These are phyloP conservation scores for Lycopodina hypogea DNA, from an alignment of 37 sponge, comb jelly and placozoan genomes.

Conservation along the genomic window DNA sequence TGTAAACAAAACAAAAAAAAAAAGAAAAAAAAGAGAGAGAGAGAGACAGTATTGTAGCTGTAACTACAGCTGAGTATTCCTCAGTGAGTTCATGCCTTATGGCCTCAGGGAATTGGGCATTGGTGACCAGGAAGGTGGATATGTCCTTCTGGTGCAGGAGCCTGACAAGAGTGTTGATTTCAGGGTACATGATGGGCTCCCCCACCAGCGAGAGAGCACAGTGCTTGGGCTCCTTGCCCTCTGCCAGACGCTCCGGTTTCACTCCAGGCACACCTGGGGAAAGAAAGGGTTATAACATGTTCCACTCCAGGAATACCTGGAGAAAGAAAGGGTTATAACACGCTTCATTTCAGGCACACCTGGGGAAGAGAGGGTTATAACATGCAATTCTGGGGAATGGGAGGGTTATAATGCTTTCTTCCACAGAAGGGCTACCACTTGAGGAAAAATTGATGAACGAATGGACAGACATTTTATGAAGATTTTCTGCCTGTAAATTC, in stretches of 20 bases:
- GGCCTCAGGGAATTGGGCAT: conserved; percentile 94
- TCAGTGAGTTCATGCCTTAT: conserved; percentile 55
- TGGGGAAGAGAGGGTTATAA: background rate
- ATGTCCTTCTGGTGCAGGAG: conserved; percentile 82
- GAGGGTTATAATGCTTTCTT: too few relatives aligned
- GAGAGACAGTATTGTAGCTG: background rate
- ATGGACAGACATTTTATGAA: too few relatives aligned
- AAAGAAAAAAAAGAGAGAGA: background rate
- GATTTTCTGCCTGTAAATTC: too few relatives aligned
- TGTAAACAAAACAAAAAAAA: background rate
- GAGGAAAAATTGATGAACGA: too few relatives aligned
- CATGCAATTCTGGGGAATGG: too few relatives aligned
- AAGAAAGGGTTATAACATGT: background rate
- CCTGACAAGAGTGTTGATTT: conserved; percentile 73
- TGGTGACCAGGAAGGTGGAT: conserved; percentile 94
- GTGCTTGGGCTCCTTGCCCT: conserved; percentile 86
- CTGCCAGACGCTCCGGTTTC: conserved; percentile 73
- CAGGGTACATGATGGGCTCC: conserved; percentile 97
- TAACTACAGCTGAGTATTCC: background rate
- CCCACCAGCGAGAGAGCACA: conserved; percentile 97
- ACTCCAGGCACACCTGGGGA: conserved; percentile 89
- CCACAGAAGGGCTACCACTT: too few relatives aligned
- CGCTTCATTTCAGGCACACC: conserved; percentile 91
- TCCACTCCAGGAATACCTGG: too few relatives aligned
- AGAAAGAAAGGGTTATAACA: too few relatives aligned